Base-by-base conservation (phyloP, 2,113 vertebrate genomes). In the Dasyprocta punctata region DNA sequence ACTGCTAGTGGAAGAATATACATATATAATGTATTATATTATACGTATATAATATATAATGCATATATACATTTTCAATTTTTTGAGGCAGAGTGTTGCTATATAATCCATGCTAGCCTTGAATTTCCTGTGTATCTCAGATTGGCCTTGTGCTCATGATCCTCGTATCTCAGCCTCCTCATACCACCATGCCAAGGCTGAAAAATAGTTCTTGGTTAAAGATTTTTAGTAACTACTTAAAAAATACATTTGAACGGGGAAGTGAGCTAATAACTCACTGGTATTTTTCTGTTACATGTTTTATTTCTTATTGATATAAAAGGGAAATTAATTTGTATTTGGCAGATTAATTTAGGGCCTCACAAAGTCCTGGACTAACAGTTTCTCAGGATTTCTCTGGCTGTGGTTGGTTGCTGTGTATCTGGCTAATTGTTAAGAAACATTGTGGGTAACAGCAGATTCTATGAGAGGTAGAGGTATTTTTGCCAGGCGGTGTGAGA, bases 191-290 rank as follows among this genome's bases (percentile, higher is more conserved):
- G 16, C 77, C 47, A 9, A 33, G 28, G 47, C 28, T 73, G 9
- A 22, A 22, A 73, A 73, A 41, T 22, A 73, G 38, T 73, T 73
- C 94, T 87, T 85, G 17, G 8, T 71, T 87, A 41, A 63, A 17
- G 71, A 7, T 33, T 75, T 75, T 75, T 44, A 75, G 38, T 19
- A 41, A 26, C 38, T 75, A 44, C 24, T 75, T 78, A 78, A 78
- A 47, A 86, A 93, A 80, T 81, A 61, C 20, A 80, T 93, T 92
- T 92, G 54, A 88, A 89, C 80, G 93, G 65, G 78, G 75, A 60
- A 84, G 12, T 85, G 81, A 94, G 19, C 58, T 78, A 9, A 78
- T 86, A 75, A 44, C 38, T 75, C 71, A 75, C n/a, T 75, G 44
- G 6, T 89, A 63, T 38, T 19, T 90, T 96, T 61, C 67, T 88